phyloP scores from a whole-genome alignment of 2,113 vertebrate species.

The Bubalus kerabau region DNA sequence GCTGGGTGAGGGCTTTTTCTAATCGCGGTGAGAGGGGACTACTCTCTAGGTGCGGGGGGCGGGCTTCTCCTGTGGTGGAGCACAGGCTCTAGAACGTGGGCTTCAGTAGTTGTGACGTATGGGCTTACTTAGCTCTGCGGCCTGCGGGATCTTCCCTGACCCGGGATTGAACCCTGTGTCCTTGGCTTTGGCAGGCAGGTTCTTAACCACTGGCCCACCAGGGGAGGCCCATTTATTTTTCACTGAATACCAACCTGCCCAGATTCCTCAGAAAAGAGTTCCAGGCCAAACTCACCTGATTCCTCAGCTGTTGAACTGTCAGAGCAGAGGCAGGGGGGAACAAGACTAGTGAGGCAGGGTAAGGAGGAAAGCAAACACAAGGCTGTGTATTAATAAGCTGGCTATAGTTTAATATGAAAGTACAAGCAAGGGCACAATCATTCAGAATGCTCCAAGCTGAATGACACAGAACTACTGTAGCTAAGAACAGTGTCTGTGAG shows the following conservation, averaged over 20 bases:
- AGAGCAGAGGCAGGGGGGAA: background rate
- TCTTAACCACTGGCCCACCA: background rate
- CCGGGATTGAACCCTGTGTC: background rate
- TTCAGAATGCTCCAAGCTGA: background rate
- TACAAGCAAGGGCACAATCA: background rate
- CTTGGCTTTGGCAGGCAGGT: background rate
- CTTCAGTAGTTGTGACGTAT: fast-evolving
- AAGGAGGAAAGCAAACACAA: background rate
- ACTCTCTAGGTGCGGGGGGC: background rate
- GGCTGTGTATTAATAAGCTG: background rate
- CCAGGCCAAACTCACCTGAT: background rate
- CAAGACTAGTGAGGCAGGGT: background rate
- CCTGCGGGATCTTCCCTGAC: background rate
- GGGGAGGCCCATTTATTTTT: background rate
- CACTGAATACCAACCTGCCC: background rate
- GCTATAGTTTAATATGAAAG: background rate
- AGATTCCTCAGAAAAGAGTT: background rate
- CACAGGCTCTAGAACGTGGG: background rate
- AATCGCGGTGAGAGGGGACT: background rate
- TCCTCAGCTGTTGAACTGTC: background rate
- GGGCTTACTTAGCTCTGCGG: background rate
- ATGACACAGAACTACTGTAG: background rate
- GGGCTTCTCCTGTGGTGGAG: background rate
- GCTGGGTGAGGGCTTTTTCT: background rate
- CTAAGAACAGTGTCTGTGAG: background rate